Conservation (phyloP, 2,888 invertebrate species). For the Apomyelois bistriatella region DNA sequence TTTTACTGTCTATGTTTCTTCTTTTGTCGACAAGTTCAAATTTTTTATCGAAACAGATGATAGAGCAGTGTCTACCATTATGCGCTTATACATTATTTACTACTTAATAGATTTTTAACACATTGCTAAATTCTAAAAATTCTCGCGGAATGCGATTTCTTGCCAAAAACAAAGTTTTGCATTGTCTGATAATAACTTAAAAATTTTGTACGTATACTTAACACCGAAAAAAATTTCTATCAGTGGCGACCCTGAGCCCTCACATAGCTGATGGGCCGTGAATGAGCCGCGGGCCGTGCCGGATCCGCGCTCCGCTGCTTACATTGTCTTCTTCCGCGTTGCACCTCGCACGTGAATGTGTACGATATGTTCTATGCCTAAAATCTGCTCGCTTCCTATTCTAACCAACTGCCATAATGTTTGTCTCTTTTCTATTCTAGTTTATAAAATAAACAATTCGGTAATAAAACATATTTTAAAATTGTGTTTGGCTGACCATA, state of each 20-base stretch:
- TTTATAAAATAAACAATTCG: too few relatives aligned
- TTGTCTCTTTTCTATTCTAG: not conserved
- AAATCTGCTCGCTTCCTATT: not conserved
- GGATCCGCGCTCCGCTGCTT: conserved; percentile 65
- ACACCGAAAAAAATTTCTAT: not conserved
- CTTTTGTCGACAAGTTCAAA: not conserved
- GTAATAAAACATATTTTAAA: too few relatives aligned
- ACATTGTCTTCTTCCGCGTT: conserved; percentile 68
- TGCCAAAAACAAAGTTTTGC: too few relatives aligned
- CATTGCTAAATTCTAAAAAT: too few relatives aligned
- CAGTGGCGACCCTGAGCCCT: conserved; percentile 32
- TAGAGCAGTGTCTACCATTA: too few relatives aligned
- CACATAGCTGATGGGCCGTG: conserved; percentile 62
- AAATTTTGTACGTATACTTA: too few relatives aligned
- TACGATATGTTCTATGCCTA: not conserved
- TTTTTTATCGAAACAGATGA: not conserved
- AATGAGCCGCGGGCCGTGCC: conserved; percentile 46
- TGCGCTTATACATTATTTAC: too few relatives aligned
- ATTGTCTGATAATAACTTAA: too few relatives aligned
- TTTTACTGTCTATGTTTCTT: not conserved
- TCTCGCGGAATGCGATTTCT: too few relatives aligned
- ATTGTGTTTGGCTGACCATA: too few relatives aligned
- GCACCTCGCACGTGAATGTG: conserved; percentile 32
- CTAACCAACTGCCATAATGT: not conserved
- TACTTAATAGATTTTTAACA: too few relatives aligned